Evolutionary conservation across 2,113 vertebrate species (phyloP).

Genomic region (Raphicerus campestris): DNA sequence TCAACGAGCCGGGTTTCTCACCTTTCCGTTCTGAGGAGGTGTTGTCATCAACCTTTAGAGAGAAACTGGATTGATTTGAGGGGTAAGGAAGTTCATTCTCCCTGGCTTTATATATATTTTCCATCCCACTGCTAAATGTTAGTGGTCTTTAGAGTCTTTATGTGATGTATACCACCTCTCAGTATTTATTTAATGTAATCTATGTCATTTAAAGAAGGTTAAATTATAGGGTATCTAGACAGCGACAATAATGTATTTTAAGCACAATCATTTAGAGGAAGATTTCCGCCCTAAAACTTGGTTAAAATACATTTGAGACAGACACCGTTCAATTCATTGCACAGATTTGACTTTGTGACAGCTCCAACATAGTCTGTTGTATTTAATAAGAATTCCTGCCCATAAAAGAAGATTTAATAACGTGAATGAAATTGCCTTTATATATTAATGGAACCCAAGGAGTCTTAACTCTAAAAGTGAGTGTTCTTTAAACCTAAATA

Average conservation of each 20-base stretch:
- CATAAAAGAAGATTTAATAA: not conserved
- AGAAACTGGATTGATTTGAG: not conserved
- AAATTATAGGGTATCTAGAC: conserved; percentile 25
- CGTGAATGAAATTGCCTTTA: not conserved
- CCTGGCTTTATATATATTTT: not conserved
- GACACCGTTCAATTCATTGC: not conserved
- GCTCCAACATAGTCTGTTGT: not conserved
- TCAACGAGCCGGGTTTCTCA: not conserved
- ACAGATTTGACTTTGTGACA: not conserved
- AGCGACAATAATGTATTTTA: not conserved
- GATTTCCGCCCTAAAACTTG: not conserved
- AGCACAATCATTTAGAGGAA: not conserved
- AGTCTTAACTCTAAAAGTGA: conserved; percentile 1
- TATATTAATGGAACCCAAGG: not conserved
- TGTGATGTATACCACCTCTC: not conserved
- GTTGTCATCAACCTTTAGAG: not conserved
- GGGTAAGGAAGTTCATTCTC: not conserved
- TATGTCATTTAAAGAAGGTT: conserved; percentile 12
- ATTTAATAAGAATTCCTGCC: not conserved
- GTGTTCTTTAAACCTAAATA: not conserved
- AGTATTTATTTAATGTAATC: not conserved
- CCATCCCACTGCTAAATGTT: not conserved
- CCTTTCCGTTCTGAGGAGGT: not conserved
- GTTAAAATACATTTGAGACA: conserved; percentile 18
- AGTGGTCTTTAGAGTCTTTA: not conserved